phyloP scores from a whole-genome alignment of 2,797 vertebrate genomes.

The Micropoecilia bifurca region DNA sequence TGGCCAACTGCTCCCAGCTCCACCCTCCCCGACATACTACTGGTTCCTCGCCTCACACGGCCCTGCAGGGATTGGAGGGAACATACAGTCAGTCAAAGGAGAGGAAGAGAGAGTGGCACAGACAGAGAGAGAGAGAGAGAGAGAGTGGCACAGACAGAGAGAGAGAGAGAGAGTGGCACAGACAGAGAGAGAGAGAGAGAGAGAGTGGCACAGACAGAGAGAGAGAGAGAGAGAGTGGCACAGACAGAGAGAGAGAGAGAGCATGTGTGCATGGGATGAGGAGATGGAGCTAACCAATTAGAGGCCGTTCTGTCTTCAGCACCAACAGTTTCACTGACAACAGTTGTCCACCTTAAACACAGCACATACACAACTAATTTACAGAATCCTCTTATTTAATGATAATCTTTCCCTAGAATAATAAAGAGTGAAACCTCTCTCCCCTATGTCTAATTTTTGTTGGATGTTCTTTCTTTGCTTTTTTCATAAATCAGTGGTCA shows the following conservation, averaged over 20 bases:
- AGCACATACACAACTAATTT: conserved; percentile 9
- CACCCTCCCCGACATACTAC: conserved; percentile 80
- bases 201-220: conserved; percentile 14
- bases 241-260: conserved; percentile 17
- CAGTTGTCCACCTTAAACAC: conserved; percentile 42
- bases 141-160: conserved; percentile 12
- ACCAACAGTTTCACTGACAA: conserved; percentile 56
- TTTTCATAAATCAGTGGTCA: neutral
- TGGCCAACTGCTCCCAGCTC: conserved; percentile 86
- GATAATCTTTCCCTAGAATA: conserved; percentile 9
- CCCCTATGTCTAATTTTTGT: conserved; percentile 3
- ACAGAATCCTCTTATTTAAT: conserved; percentile 14
- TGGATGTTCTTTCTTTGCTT: neutral
- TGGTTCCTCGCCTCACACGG: conserved; percentile 85
- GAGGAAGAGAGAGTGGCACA: conserved; percentile 27
- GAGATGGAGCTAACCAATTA: conserved; percentile 71
- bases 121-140: conserved; percentile 15
- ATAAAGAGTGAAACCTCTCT: conserved; percentile 1
- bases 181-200: conserved; percentile 23
- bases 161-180: conserved; percentile 23
- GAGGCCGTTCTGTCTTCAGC: conserved; percentile 56
- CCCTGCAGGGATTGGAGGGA: conserved; percentile 81
- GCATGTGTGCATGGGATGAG: conserved; percentile 54
- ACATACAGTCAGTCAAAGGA: conserved; percentile 48
- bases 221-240: conserved; percentile 24